Evolutionary conservation across 2,888 invertebrate species (phyloP).

Genomic region (Silvanus unidentatus): DNA sequence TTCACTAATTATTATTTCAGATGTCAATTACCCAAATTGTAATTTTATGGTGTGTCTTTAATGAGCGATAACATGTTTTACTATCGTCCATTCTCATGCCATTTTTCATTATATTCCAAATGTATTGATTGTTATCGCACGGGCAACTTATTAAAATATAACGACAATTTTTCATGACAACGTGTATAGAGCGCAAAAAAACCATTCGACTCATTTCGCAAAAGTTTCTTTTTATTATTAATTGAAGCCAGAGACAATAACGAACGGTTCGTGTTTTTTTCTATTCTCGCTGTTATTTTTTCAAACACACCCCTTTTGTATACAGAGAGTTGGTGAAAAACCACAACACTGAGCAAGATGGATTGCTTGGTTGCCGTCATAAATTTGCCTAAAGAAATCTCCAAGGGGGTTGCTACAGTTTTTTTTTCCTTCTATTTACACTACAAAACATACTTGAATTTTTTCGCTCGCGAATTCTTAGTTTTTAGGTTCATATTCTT

Average conservation of each 20-base stretch:
- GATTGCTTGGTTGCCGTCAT: conserved; percentile 37
- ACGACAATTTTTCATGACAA: too few relatives aligned
- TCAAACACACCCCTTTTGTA: too few relatives aligned
- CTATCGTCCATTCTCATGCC: conserved; percentile 7
- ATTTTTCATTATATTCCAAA: conserved; percentile 5
- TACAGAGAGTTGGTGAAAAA: conserved; percentile 13
- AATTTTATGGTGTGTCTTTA: conserved; percentile 23
- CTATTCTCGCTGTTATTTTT: too few relatives aligned
- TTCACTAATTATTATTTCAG: conserved; percentile 5
- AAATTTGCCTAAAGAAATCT: conserved; percentile 43
- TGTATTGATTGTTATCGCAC: background rate
- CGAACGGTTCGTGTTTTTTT: too few relatives aligned
- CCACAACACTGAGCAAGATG: conserved; percentile 30
- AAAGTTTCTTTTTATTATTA: too few relatives aligned
- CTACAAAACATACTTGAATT: conserved; percentile 21
- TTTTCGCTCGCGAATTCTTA: too few relatives aligned
- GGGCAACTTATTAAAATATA: too few relatives aligned
- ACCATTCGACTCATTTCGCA: too few relatives aligned
- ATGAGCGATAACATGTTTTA: conserved; percentile 21
- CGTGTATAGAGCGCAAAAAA: too few relatives aligned
- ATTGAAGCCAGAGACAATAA: too few relatives aligned
- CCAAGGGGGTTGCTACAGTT: conserved; percentile 28
- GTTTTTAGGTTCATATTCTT: too few relatives aligned
- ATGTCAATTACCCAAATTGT: conserved; percentile 7
- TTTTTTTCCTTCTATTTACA: conserved; percentile 35